Evolutionary conservation across 2,113 vertebrate species (phyloP).

Genomic region (Prietella phreatophila): DNA sequence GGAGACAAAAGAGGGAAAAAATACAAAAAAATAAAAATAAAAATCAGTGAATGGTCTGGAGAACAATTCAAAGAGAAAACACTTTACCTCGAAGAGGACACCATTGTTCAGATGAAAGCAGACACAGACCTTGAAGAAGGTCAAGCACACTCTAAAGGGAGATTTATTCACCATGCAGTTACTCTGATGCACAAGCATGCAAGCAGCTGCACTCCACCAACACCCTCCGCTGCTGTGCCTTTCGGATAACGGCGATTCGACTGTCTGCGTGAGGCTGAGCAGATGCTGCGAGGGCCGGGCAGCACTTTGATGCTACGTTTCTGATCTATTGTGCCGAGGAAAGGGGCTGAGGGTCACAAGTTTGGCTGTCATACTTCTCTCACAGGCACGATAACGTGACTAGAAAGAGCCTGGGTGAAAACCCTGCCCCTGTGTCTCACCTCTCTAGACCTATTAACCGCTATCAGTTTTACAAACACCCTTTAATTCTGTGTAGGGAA

Average conservation of each 20-base stretch:
- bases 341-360: slow-evolving; percentile 3
- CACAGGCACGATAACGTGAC: slow-evolving; percentile 14
- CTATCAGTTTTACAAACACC: slow-evolving; percentile 25
- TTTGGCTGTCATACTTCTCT: slow-evolving; percentile 12
- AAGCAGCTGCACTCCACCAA: slow-evolving; percentile 1
- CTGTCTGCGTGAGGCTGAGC: slow-evolving; percentile 34
- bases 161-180: slow-evolving; percentile 25
- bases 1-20: slow-evolving; percentile 60
- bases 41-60: slow-evolving; percentile 45
- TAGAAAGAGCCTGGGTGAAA: slow-evolving; percentile 34
- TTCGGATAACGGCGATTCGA: neutral
- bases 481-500: slow-evolving; percentile 18
- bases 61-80: slow-evolving; percentile 41
- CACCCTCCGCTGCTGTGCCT: slow-evolving; percentile 7
- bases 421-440: slow-evolving; percentile 7
- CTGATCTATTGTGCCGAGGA: slow-evolving; percentile 27
- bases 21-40: neutral
- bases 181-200: slow-evolving; percentile 13
- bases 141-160: slow-evolving; percentile 46
- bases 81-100: slow-evolving; percentile 34
- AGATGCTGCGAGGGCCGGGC: slow-evolving; percentile 23
- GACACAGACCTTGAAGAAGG: slow-evolving; percentile 41
- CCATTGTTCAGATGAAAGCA: slow-evolving; percentile 39
- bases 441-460: neutral
- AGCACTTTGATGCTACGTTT: slow-evolving; percentile 38